Base-by-base conservation (phyloP, 2,888 invertebrate species). In the Epinotia brunnichana region DNA sequence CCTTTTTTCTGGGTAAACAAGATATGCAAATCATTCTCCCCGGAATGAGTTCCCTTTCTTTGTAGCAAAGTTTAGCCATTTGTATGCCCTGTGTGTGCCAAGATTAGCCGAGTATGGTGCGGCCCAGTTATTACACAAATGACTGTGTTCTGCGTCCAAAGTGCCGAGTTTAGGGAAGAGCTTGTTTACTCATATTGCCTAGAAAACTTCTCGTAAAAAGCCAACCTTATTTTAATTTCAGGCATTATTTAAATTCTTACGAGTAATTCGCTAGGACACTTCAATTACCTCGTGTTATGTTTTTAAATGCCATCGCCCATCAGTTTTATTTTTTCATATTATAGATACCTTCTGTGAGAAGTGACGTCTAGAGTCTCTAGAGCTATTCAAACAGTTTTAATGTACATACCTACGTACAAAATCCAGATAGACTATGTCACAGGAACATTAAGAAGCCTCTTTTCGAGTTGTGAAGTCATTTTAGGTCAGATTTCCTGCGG, bases 1-100 rank as follows among this genome's bases (percentile, higher is more conserved):
- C 79, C 80, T 82, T 83, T 82, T 83, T 81, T 77, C 77, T 75
- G 71, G 39, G 80, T 81, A 82, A 84, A 84, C 81, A 82, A 82
- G 79, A 80, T 78, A 85, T 82, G 81, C 80, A 77, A 79, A 84
- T 85, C 79, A 85, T 82, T 80, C 70, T 82, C 79, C 69, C 74
- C 75, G 71, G 63, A 72, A 74, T 74, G 69, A 72, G 64, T 70
- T 72, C 57, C 54, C 57, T 72, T 74, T 74, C 68, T 74, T 73
- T 63, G 66, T 74, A 61, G 73, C 57, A 41, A 73, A 56, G 62
- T 75, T 63, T 64, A 54, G 19, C 53, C 19, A 19, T 75, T 72
- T 35, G 70, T 48, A 67, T 63, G 64, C 57, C 41, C 44, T 41
- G 41, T 35, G 60, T 59, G 61, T 74, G 69, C 69, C 74, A 72